phyloP scores from a whole-genome alignment of 2,113 vertebrate genomes.

The Corythaeola cristata region DNA sequence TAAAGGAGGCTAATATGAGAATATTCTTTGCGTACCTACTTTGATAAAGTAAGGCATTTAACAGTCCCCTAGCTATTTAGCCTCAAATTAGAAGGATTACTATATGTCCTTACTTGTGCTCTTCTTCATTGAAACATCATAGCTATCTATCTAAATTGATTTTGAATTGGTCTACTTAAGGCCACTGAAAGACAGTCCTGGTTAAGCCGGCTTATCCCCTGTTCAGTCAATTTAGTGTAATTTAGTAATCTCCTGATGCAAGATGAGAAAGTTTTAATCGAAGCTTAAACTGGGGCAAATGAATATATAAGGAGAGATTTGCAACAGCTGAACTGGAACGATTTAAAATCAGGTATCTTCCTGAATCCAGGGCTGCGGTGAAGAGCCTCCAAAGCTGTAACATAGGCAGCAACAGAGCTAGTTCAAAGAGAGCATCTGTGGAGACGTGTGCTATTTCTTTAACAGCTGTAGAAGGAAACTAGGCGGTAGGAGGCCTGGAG shows the following conservation, averaged over 20 bases:
- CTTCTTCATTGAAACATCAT: background rate
- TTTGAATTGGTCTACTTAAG: background rate
- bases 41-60: background rate
- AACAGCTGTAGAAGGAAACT: background rate
- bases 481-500: background rate
- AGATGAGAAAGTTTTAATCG: background rate
- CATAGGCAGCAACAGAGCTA: background rate
- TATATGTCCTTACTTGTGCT: background rate
- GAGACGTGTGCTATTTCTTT: background rate
- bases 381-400: background rate
- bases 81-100: background rate
- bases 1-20: background rate
- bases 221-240: background rate
- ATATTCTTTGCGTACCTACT: background rate
- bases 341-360: background rate
- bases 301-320: background rate
- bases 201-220: background rate
- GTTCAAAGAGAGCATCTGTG: background rate
- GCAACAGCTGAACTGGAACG: background rate
- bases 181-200: background rate
- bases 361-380: background rate
- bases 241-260: background rate
- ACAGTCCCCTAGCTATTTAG: background rate
- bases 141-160: background rate
- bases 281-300: background rate